A percentile compares a stretch with the other conserved stretches of the same genome.
These are phyloP conservation scores for Meghimatium bilineatum DNA, from an alignment of 2,888 invertebrate genomes.

Conservation along the genomic window DNA sequence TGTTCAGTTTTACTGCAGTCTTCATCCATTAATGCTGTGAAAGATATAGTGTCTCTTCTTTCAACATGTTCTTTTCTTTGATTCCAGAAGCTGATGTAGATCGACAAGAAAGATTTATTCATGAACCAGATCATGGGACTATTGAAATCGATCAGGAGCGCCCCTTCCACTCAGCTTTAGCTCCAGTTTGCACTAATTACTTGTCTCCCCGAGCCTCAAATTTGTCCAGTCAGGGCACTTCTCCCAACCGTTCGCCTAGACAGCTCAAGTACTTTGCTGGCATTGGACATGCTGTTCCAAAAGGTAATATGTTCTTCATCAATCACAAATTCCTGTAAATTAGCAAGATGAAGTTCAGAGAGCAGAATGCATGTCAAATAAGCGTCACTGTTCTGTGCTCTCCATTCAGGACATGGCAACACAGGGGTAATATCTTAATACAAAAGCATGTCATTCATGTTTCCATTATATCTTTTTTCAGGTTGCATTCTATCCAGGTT, in stretches of 20 bases:
- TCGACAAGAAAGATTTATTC: neutral
- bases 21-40: no score
- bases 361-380: no score
- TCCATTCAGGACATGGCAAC: no score
- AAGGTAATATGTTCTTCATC: constrained; percentile 27
- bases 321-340: no score
- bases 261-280: constrained; percentile 32
- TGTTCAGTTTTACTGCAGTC: no score
- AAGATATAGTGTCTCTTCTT: no score
- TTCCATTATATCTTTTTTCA: neutral
- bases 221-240: neutral
- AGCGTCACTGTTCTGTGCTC: no score
- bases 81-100: neutral
- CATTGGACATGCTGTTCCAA: constrained; percentile 6
- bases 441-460: no score
- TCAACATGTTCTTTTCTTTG: neutral
- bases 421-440: no score
- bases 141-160: constrained; percentile 19
- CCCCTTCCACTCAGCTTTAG: neutral
- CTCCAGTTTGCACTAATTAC: constrained; percentile 7
- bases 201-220: neutral
- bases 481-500: no score
- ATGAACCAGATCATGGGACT: neutral
- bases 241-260: constrained; percentile 20
- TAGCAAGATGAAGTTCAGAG: no score